A percentile compares a stretch with the other conserved stretches of the same genome.
These are phyloP conservation scores for Trinorchestia longiramus DNA, from an alignment of 1,140 invertebrate species.

Conservation along the genomic window DNA sequence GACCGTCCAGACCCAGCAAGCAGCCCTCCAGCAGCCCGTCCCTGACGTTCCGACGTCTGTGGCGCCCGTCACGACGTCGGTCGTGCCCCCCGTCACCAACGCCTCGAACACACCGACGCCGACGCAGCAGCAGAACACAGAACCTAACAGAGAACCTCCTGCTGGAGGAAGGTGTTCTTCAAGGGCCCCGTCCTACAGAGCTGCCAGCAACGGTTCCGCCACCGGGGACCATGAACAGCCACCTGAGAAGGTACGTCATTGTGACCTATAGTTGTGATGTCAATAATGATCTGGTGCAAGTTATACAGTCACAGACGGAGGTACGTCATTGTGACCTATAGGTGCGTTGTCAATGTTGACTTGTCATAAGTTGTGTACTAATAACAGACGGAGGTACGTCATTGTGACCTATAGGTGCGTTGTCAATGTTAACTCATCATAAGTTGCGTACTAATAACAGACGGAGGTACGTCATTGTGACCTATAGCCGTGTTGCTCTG, in stretches of 20 bases:
- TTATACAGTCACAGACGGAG: no score
- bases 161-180: slow-evolving; percentile 17
- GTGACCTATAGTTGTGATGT: neutral
- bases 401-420: no score
- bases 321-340: no score
- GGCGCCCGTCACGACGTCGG: neutral
- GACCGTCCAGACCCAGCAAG: neutral
- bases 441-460: no score
- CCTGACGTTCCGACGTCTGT: neutral
- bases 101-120: neutral
- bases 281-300: no score
- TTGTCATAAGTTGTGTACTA: no score
- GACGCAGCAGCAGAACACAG: neutral
- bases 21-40: neutral
- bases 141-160: neutral
- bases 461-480: neutral
- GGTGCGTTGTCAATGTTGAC: no score
- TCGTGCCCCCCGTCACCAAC: neutral
- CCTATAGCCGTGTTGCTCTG: neutral
- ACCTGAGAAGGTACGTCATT: neutral
- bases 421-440: no score
- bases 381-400: no score
- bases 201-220: slow-evolving; percentile 6
- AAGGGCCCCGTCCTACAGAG: slow-evolving; percentile 16
- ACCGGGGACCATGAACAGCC: slow-evolving; percentile 17